Evolutionary conservation across 2,113 vertebrate species (phyloP).

Genomic region (Calypte anna): DNA sequence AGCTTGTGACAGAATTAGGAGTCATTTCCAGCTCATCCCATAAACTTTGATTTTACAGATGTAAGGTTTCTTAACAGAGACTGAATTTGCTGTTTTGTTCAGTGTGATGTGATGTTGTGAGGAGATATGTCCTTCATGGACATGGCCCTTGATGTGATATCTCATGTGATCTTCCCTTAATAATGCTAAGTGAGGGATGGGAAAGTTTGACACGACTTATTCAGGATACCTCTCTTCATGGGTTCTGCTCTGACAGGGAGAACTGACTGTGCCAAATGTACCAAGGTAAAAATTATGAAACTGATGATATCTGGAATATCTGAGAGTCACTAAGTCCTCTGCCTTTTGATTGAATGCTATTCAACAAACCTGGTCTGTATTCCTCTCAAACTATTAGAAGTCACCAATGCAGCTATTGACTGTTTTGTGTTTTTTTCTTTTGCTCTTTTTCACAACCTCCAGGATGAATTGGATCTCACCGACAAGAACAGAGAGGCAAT

Average conservation of each 20-base stretch:
- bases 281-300: not conserved
- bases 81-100: not conserved
- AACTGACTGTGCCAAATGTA: not conserved
- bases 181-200: no score
- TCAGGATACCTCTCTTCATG: not conserved
- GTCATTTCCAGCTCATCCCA: not conserved
- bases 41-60: not conserved
- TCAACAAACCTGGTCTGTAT: not conserved
- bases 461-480: constrained; percentile 98
- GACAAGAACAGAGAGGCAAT: constrained; percentile 97
- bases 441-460: constrained; percentile 6
- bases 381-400: not conserved
- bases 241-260: not conserved
- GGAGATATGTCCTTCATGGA: not conserved
- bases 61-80: not conserved
- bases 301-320: not conserved
- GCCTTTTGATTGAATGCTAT: not conserved
- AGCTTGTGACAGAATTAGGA: not conserved
- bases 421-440: not conserved
- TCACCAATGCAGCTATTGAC: not conserved
- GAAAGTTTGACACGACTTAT: not conserved
- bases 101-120: not conserved
- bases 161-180: no score
- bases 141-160: not conserved
- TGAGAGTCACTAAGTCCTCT: not conserved